phyloP scores from a whole-genome alignment of 2,113 vertebrate species.

The Orthochromis indermauri region DNA sequence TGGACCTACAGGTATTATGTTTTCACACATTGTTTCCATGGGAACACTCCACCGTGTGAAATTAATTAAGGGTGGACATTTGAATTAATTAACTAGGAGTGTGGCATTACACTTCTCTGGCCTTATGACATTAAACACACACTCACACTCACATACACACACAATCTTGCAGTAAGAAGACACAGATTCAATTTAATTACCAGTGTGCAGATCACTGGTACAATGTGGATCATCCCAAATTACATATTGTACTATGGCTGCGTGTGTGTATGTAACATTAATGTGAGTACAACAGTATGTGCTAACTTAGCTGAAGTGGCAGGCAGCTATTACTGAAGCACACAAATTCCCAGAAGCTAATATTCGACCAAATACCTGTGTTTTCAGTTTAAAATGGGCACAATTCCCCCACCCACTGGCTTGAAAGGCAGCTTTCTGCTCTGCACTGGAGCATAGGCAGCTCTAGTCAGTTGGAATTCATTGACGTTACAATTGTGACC shows the following conservation, averaged over 20 bases:
- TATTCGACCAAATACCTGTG: background rate
- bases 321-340: background rate
- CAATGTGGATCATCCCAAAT: conserved; percentile 50
- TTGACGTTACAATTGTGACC: background rate
- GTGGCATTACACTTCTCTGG: conserved; percentile 41
- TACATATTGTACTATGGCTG: conserved; percentile 10
- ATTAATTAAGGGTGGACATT: conserved; percentile 63
- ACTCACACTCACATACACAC: background rate
- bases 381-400: background rate
- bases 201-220: conserved; percentile 35
- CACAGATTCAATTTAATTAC: conserved; percentile 55
- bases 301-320: background rate
- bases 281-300: background rate
- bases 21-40: conserved; percentile 39
- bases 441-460: background rate
- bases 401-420: background rate
- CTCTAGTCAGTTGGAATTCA: background rate
- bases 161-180: background rate
- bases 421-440: background rate
- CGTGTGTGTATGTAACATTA: background rate
- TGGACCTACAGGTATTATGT: background rate
- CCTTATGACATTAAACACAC: conserved; percentile 51
- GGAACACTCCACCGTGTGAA: conserved; percentile 34
- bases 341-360: background rate
- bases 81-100: conserved; percentile 59